Evolutionary conservation across 1,140 invertebrate genomes (phyloP).

Genomic region (Euura saliciscinereae): DNA sequence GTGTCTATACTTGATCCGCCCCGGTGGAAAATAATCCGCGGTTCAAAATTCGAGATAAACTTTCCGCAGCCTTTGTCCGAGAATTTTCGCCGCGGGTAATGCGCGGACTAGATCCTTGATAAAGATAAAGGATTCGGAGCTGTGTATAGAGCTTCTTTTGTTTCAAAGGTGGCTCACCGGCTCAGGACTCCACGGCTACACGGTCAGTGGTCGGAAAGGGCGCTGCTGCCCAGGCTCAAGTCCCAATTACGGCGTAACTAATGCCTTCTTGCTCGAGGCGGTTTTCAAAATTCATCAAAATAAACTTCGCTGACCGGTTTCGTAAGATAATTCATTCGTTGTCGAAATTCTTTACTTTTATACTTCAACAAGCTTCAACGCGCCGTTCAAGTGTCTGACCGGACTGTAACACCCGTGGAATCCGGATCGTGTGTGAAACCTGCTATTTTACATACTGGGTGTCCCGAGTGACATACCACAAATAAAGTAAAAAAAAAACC

Average conservation of each 20-base stretch:
- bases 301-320: constrained; percentile 38
- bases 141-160: background rate
- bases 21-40: background rate
- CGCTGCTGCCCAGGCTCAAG: background rate
- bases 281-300: constrained; percentile 54
- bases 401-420: too few relatives aligned
- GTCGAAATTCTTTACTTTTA: background rate
- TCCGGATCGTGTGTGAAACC: too few relatives aligned
- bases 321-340: constrained; percentile 38
- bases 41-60: too few relatives aligned
- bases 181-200: background rate
- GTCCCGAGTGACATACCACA: too few relatives aligned
- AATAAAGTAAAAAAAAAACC: too few relatives aligned
- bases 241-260: constrained; percentile 52
- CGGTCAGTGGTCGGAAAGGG: background rate
- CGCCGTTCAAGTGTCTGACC: too few relatives aligned
- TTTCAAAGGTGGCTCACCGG: background rate
- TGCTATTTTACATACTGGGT: too few relatives aligned
- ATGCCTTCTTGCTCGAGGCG: constrained; percentile 46
- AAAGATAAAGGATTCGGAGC: background rate
- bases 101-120: background rate
- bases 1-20: background rate
- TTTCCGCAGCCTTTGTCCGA: background rate
- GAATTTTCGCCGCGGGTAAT: background rate
- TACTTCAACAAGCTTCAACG: too few relatives aligned